These are phyloP conservation scores for Cygnus buccinator DNA, from an alignment of 2,113 vertebrate species.

Conservation along the genomic window DNA sequence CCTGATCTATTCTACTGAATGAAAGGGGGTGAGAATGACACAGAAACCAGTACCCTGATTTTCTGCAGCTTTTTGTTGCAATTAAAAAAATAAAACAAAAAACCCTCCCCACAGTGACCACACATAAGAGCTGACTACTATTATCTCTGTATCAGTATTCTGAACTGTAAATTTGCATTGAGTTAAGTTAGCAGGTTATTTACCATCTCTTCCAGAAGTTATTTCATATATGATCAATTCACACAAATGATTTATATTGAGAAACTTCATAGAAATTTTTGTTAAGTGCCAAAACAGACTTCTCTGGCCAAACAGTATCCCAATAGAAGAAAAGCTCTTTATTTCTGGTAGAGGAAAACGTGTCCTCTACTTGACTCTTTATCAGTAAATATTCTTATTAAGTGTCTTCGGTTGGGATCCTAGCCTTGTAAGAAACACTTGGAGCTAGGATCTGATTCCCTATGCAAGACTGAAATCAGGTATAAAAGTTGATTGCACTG, in stretches of 20 bases:
- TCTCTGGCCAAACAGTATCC: not conserved
- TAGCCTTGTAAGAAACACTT: not conserved
- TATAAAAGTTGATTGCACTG: not conserved
- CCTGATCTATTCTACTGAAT: not conserved
- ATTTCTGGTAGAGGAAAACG: not conserved
- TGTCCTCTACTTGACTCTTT: not conserved
- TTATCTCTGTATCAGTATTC: not conserved
- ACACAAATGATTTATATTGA: not conserved
- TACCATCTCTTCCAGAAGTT: not conserved
- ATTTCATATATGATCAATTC: not conserved
- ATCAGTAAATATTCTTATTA: not conserved
- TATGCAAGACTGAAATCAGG: not conserved
- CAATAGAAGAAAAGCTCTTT: not conserved
- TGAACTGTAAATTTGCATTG: rapidly evolving
- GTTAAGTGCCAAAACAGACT: not conserved
- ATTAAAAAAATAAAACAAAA: not conserved
- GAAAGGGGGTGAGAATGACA: not conserved
- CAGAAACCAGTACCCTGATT: not conserved
- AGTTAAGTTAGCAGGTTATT: not conserved
- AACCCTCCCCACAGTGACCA: rapidly evolving
- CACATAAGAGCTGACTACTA: not conserved
- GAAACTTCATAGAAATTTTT: not conserved
- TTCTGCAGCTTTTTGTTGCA: not conserved
- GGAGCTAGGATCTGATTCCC: not conserved
- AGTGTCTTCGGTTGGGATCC: not conserved